phyloP scores from a whole-genome alignment of 2,888 invertebrate genomes.

The Stenoptilia bipunctidactyla region DNA sequence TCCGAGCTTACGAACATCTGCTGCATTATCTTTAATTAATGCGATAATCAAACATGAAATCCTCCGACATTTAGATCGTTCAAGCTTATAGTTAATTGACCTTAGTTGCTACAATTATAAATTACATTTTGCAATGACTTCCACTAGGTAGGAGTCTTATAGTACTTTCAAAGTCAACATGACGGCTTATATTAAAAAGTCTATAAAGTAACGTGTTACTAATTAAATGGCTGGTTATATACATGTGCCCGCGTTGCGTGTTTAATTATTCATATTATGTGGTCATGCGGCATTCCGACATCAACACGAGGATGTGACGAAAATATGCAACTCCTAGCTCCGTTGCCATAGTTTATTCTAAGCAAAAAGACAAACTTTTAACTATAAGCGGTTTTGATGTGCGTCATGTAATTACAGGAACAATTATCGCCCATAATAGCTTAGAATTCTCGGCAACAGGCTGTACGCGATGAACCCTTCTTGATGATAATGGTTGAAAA shows the following conservation, averaged over 20 bases:
- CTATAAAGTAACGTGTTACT: too few species aligned
- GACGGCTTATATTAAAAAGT: too few species aligned
- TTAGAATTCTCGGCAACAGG: constrained; percentile 23
- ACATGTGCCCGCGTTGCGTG: not conserved
- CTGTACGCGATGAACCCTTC: constrained; percentile 26
- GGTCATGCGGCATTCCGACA: not conserved
- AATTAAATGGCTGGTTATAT: too few species aligned
- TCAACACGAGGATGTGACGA: not conserved
- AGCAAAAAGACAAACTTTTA: not conserved
- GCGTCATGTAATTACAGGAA: constrained; percentile 14
- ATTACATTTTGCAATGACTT: too few species aligned
- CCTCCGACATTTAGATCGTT: too few species aligned
- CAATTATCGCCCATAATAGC: constrained; percentile 23
- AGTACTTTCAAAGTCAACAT: too few species aligned
- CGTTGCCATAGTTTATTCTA: not conserved
- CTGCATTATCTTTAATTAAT: too few species aligned
- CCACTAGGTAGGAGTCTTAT: too few species aligned
- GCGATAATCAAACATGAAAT: too few species aligned
- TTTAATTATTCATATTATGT: not conserved
- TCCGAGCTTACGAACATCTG: too few species aligned
- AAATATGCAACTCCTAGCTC: not conserved
- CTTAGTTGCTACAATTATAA: too few species aligned
- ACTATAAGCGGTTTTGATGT: not conserved
- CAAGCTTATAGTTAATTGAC: too few species aligned
- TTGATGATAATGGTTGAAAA: constrained; percentile 21